Base-by-base conservation (phyloP, 2,113 vertebrate species). In the Callipepla squamata region DNA sequence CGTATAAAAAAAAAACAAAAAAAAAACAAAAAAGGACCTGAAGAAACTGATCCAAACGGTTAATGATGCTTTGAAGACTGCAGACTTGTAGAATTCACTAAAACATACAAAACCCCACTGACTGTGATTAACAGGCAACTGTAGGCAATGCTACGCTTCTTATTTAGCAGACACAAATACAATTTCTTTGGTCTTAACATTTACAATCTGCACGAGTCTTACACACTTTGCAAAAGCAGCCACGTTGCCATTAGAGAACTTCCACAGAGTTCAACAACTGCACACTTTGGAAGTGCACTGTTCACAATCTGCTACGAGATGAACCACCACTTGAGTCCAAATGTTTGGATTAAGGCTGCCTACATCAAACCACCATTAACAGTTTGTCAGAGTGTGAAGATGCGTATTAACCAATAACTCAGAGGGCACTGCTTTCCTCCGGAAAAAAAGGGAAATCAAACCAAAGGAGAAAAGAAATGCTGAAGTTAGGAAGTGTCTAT, bases 141-240 rank as follows among this genome's bases (percentile, higher is more conserved):
- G 30, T 7, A n/a, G n/a, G 14, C 8, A 66, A n/a, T 57, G 53
- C 21, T 25, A 51, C 23, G 15, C 15, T 53, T 12, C 16, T 15
- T 13, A 47, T 53, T 53, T 30, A 53, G 2, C 13, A 85, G 9
- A 13, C 36, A 80, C 61, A 50, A 58, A 14, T 11, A 12, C 80
- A 20, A 84, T 26, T 73, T 40, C 11, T 80, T 73, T 28, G 7
- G n/a, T 55, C 32, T 82, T 44, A 47, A 55, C 19, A 17, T 53
- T 30, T 12, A 13, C 14, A 79, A 70, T 23, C 36, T 63, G 15
- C 11, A 7, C 5, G n/a, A 63, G 34, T 59, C 80, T 67, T 58
- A 26, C 2, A 34, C 0, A 1, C 17, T 72, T 45, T 3, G 2
- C 20, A 36, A 17, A 62, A 62, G 59, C 34, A 38, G 59, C 25